Base-by-base conservation (phyloP, 2,888 invertebrate species). In the Harpalus rufipes region DNA sequence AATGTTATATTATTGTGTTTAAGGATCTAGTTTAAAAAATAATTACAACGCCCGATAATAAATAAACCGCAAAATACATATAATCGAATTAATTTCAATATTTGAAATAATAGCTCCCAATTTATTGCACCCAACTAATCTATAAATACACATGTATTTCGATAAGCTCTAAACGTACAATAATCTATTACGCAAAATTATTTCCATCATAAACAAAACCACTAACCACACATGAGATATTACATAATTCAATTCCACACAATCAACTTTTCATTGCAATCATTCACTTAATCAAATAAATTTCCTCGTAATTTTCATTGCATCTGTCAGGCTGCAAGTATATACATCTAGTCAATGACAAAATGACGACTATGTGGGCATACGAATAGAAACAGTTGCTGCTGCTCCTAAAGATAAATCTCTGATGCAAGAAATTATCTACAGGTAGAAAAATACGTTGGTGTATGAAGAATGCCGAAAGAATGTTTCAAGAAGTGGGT, bases 361-460 rank as follows among this genome's bases (percentile, higher is more conserved):
- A 44, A 1, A 8, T 74, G 44, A 74, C 41, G 12, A 74, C 44
- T 44, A 44, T 41, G 72, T 74, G 21, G 72, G 72, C 18, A 44
- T 18, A 44, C 18, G 41, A 74, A 74, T 74, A 44, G 44, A 44
- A 68, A 68, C 68, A 68, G 68, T 68, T 68, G 68, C 7, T 39
- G 51, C 74, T 74, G 74, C 74, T 74, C 74, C 74, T 21, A 51
- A 51, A 51, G 74, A 74, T 51, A 74, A 18, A 51, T 74, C 74
- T 18, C 18, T 74, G 14, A 74, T 74, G 74, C 74, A 74, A 74
- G 74, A 74, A 74, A 18, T 74, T 0, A 32, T 32, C 32, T 44
- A 51, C 51, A 44, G 51, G 51, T 51, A 74, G 51, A 74, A 74
- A 74, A 74, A 74, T 74, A 74, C 74, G 74, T 74, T 74, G 74